phyloP scores from a whole-genome alignment of 1,140 invertebrate genomes.

The Bombus huntii region DNA sequence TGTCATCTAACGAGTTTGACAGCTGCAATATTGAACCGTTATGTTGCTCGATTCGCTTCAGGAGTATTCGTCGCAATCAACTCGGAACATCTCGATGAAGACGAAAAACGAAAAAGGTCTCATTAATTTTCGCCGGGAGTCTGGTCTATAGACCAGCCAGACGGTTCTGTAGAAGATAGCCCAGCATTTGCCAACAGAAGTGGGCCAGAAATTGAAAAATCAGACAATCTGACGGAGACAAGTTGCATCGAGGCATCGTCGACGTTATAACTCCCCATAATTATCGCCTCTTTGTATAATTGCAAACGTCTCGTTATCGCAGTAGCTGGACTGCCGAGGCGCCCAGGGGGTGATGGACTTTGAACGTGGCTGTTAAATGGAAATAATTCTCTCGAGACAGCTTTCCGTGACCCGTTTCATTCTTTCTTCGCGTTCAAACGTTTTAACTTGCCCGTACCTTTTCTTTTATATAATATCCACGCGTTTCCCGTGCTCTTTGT shows the following conservation, averaged over 20 bases:
- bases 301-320: slow-evolving; percentile 67
- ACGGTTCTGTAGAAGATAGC: not conserved
- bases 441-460: not conserved
- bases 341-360: not conserved
- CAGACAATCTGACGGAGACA: slow-evolving; percentile 41
- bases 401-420: slow-evolving; percentile 62
- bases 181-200: slow-evolving; percentile 12
- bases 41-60: not conserved
- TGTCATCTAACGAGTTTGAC: not conserved
- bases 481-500: slow-evolving; percentile 25
- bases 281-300: slow-evolving; percentile 64
- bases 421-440: slow-evolving; percentile 32
- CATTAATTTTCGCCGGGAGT: slow-evolving; percentile 60
- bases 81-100: not conserved
- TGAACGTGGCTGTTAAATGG: slow-evolving; percentile 53
- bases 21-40: not conserved
- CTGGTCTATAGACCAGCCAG: slow-evolving; percentile 4
- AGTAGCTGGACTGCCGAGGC: slow-evolving; percentile 14
- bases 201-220: slow-evolving; percentile 59
- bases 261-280: slow-evolving; percentile 60
- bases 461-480: not conserved
- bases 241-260: slow-evolving; percentile 48
- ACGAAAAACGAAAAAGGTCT: slow-evolving; percentile 24
- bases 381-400: slow-evolving; percentile 64
- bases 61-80: slow-evolving; percentile 7